These are phyloP conservation scores for Aspidiotus rigidus DNA, from an alignment of 2,888 invertebrate species.

Conservation along the genomic window DNA sequence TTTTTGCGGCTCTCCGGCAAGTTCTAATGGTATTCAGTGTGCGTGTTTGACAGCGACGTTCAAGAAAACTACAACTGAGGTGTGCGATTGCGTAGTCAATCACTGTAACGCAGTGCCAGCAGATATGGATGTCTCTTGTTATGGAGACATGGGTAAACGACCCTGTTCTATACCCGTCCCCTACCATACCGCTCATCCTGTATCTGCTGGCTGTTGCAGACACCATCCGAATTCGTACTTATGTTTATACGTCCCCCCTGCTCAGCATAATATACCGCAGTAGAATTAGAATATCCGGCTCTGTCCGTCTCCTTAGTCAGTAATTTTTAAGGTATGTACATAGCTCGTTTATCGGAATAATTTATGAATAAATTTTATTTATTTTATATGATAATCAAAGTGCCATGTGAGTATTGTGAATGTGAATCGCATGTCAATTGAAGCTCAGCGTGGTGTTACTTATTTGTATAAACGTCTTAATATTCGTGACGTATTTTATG, in stretches of 20 bases:
- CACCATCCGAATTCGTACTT: slow-evolving; percentile 36
- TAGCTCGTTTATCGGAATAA: no score
- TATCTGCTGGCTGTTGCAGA: slow-evolving; percentile 29
- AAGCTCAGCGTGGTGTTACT: no score
- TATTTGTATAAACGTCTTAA: no score
- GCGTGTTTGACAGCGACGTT: slow-evolving; percentile 29
- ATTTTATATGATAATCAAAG: no score
- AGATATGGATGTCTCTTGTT: slow-evolving; percentile 25
- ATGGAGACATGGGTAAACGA: slow-evolving; percentile 13
- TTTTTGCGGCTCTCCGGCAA: slow-evolving; percentile 28
- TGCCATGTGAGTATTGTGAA: no score
- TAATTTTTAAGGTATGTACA: neutral
- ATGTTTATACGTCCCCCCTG: slow-evolving; percentile 34
- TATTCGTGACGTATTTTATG: no score
- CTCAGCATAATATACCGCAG: slow-evolving; percentile 23
- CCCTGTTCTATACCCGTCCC: slow-evolving; percentile 30
- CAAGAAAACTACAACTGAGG: slow-evolving; percentile 21
- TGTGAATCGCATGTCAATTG: no score
- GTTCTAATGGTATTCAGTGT: slow-evolving; percentile 28
- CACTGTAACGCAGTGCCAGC: slow-evolving; percentile 23
- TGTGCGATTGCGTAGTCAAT: slow-evolving; percentile 26
- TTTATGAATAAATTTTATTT: no score
- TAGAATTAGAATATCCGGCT: neutral
- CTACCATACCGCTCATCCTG: slow-evolving; percentile 25
- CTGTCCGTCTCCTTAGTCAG: neutral